phyloP scores from a whole-genome alignment of 2,888 invertebrate species.

The Punctoribates punctum region DNA sequence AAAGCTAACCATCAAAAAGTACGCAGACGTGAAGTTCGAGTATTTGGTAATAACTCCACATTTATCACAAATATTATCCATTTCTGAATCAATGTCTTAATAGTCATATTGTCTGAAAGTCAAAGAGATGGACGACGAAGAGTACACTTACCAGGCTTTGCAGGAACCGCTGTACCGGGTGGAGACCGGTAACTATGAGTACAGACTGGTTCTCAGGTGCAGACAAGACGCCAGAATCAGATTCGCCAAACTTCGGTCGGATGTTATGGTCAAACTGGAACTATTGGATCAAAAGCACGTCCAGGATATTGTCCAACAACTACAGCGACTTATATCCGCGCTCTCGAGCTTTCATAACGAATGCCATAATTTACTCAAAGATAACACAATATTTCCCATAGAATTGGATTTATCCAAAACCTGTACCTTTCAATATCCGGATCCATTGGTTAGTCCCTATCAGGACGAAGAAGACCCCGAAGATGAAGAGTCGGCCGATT shows the following conservation, averaged over 20 bases:
- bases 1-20: conserved; percentile 91
- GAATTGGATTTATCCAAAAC: conserved; percentile 89
- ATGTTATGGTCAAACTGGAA: conserved; percentile 89
- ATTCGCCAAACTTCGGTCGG: conserved; percentile 69
- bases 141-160: conserved; percentile 77
- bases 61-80: conserved; percentile 33
- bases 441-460: conserved; percentile 51
- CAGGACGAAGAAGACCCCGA: conserved; percentile 47
- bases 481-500: conserved; percentile 47
- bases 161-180: conserved; percentile 96
- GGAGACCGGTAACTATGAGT: conserved; percentile 99
- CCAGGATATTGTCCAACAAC: conserved; percentile 76
- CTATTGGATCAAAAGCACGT: conserved; percentile 95
- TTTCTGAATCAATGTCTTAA: conserved; percentile 40
- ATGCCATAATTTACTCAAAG: conserved; percentile 68
- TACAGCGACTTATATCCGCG: conserved; percentile 75
- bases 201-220: conserved; percentile 87
- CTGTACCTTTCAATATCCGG: conserved; percentile 71
- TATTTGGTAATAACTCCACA: conserved; percentile 65
- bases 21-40: conserved; percentile 98
- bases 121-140: conserved; percentile 99
- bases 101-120: conserved; percentile 95
- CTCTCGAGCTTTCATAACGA: conserved; percentile 72
- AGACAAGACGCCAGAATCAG: conserved; percentile 86
- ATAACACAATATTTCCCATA: conserved; percentile 83